Evolutionary conservation across 2,888 invertebrate species (phyloP).

Genomic region (Coelopa pilipes): DNA sequence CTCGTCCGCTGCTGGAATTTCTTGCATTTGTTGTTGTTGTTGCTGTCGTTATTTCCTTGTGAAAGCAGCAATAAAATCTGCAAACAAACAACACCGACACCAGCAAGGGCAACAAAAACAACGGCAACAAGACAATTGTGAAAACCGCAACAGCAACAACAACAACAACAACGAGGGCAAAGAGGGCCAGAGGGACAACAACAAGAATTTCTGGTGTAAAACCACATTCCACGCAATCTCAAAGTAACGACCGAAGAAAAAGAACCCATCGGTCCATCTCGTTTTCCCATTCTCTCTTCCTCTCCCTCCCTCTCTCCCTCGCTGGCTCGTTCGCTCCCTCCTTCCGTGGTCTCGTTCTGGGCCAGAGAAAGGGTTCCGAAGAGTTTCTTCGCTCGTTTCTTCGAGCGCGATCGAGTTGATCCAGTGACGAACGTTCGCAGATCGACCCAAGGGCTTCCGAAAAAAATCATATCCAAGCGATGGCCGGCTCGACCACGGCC

Average conservation of each 20-base stretch:
- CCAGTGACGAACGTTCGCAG: not conserved
- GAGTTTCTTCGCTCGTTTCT: no score
- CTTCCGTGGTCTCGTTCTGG: no score
- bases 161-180: constrained; percentile 6
- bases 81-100: not conserved
- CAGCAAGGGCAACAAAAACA: not conserved
- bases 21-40: not conserved
- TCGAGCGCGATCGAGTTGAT: not conserved
- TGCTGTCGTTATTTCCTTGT: constrained; percentile 2
- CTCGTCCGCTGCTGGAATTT: not conserved
- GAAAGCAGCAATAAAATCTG: not conserved
- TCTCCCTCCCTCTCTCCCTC: not conserved
- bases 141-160: not conserved
- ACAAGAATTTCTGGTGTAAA: constrained; percentile 25
- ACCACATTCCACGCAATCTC: constrained; percentile 26
- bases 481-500: no score
- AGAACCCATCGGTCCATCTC: not conserved
- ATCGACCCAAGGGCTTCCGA: not conserved
- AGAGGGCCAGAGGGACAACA: constrained; percentile 3
- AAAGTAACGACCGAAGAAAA: not conserved
- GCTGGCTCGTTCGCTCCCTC: not conserved
- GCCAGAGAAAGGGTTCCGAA: no score
- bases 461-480: no score
- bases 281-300: not conserved
- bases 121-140: not conserved